Conservation (phyloP, 2,797 vertebrate genomes). For the Pteronotus mesoamericanus region DNA sequence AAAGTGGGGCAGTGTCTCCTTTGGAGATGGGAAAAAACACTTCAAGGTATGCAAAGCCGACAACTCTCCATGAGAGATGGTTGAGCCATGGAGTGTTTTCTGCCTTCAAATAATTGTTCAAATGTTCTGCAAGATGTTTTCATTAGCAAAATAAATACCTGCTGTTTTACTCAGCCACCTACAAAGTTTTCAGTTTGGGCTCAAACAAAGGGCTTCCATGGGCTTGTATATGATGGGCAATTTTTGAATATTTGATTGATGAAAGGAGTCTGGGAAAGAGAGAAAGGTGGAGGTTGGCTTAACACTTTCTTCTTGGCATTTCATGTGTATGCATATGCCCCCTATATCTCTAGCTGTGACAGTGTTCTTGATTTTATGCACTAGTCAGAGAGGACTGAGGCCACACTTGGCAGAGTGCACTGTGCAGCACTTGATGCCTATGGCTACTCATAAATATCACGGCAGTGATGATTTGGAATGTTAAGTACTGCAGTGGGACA, state of each 20-base stretch:
- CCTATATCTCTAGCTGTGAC: not conserved
- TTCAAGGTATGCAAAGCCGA: not conserved
- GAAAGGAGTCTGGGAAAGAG: not conserved
- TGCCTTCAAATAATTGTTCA: constrained; percentile 16
- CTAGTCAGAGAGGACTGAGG: not conserved
- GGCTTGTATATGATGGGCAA: accelerated
- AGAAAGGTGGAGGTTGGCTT: not conserved
- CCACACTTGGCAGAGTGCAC: not conserved
- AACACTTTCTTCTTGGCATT: not conserved
- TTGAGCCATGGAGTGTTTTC: not conserved
- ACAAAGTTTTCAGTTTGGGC: not conserved
- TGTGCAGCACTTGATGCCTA: not conserved
- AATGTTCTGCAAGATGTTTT: not conserved
- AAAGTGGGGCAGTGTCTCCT: constrained; percentile 51
- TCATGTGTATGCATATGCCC: not conserved
- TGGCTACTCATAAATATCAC: not conserved
- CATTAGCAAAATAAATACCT: constrained; percentile 39
- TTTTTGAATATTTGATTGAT: not conserved
- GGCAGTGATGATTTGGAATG: not conserved
- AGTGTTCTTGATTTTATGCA: not conserved
- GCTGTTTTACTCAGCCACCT: not conserved
- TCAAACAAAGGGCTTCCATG: not conserved
- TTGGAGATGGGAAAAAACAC: not conserved
- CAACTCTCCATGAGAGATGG: not conserved
- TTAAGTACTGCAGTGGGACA: not conserved